Evolutionary conservation across 2,113 vertebrate genomes (phyloP).

Genomic region (rabbit (Oryctolagus cuniculus)): mOryCun1.1 NC_091443.1:6812501-6813000

Average conservation of each 20-base stretch:
- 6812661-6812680: too few relatives aligned
- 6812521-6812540: background rate
- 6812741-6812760: background rate
- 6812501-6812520: background rate
- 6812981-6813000: slow-evolving; percentile 97
- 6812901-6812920: slow-evolving; percentile 95
- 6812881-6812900: slow-evolving; percentile 91
- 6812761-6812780: slow-evolving; percentile 51
- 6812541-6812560: background rate
- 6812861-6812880: slow-evolving; percentile 88
- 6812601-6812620: background rate
- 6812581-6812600: background rate
- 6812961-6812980: slow-evolving; percentile 98
- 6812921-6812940: slow-evolving; percentile 98
- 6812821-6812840: slow-evolving; percentile 83
- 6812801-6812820: slow-evolving; percentile 80
- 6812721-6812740: background rate
- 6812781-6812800: slow-evolving; percentile 68
- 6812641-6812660: background rate
- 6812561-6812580: background rate
- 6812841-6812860: slow-evolving; percentile 84
- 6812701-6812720: background rate
- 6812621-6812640: background rate
- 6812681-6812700: background rate
- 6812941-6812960: slow-evolving; percentile 98